Evolutionary conservation across 2,113 vertebrate genomes (phyloP).

Genomic region (Alethe diademata): DNA sequence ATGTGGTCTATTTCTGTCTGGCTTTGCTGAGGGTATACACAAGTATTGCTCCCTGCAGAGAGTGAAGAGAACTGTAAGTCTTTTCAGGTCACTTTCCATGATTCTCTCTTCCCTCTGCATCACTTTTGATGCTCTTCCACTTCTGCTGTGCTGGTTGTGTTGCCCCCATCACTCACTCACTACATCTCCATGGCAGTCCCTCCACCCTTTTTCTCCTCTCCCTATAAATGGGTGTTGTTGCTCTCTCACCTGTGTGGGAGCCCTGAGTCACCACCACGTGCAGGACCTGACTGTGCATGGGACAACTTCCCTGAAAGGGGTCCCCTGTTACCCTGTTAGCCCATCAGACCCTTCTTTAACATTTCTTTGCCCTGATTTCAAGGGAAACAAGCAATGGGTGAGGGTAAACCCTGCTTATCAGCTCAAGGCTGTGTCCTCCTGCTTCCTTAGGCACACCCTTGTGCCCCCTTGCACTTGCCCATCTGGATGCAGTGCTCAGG

Average conservation of each 20-base stretch:
- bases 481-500: fast-evolving
- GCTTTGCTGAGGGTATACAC: neutral
- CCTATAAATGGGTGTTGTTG: neutral
- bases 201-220: neutral
- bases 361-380: neutral
- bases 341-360: neutral
- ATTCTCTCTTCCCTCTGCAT: neutral
- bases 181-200: neutral
- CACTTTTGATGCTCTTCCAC: neutral
- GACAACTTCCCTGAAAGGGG: neutral
- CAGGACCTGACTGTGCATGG: neutral
- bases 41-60: neutral
- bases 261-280: fast-evolving
- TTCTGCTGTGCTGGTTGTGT: neutral
- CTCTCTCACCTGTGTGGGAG: neutral
- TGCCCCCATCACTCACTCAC: neutral
- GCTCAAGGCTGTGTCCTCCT: fast-evolving
- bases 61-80: neutral
- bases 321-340: neutral
- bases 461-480: neutral
- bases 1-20: neutral
- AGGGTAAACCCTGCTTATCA: neutral
- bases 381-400: neutral
- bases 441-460: neutral
- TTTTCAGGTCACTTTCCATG: neutral